phyloP scores from a whole-genome alignment of 2,113 vertebrate species.

The Heptranchias perlo region DNA sequence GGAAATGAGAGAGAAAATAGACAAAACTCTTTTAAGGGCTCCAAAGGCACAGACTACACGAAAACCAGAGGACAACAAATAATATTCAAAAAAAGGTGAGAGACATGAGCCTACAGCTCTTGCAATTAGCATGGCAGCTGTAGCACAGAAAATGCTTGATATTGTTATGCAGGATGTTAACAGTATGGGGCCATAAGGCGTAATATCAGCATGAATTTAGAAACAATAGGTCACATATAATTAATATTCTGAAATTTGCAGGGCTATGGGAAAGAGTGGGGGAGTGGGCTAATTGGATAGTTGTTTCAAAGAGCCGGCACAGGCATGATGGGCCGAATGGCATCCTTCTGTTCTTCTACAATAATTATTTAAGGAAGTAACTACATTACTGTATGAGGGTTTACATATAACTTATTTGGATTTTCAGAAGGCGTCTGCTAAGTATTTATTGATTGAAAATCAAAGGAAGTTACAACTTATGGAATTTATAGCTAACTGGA shows the following conservation, averaged over 20 bases:
- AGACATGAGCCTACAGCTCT: background rate
- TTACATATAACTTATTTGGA: background rate
- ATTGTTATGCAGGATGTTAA: background rate
- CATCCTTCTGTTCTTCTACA: too few species aligned
- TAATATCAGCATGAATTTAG: background rate
- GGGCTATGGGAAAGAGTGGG: background rate
- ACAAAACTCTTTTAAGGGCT: background rate
- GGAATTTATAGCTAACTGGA: background rate
- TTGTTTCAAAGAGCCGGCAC: background rate
- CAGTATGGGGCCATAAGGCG: background rate
- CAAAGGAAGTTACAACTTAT: background rate
- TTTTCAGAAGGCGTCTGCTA: background rate
- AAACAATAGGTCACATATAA: background rate
- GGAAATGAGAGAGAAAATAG: background rate
- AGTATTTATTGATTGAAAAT: background rate
- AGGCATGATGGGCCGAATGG: too few species aligned
- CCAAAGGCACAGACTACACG: background rate
- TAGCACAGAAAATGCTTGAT: background rate
- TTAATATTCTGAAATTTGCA: background rate
- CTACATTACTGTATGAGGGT: background rate
- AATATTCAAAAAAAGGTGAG: background rate
- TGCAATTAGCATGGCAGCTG: background rate
- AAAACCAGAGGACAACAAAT: background rate
- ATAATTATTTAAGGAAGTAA: too few species aligned
- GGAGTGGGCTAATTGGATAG: background rate